phyloP scores from a whole-genome alignment of 2,113 vertebrate species.

The Larimichthys polyactis region DNA sequence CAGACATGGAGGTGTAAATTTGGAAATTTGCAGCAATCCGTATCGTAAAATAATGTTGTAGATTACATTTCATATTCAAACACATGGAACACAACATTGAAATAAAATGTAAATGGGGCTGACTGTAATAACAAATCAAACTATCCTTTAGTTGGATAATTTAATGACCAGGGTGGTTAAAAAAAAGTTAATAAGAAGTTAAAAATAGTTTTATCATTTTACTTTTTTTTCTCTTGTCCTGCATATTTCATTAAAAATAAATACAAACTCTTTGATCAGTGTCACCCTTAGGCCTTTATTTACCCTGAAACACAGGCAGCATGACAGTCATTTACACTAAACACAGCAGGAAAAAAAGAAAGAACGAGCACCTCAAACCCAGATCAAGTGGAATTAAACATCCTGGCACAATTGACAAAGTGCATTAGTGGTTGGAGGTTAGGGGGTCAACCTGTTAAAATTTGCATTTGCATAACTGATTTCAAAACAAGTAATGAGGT shows the following conservation, averaged over 20 bases:
- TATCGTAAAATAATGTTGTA: not conserved
- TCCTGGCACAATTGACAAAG: constrained; percentile 47
- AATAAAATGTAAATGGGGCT: not conserved
- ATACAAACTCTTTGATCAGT: constrained; percentile 51
- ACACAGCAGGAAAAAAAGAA: constrained; percentile 53
- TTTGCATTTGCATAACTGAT: constrained; percentile 83
- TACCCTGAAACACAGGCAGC: constrained; percentile 84
- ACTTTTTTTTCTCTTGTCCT: constrained; percentile 21
- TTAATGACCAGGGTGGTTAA: too few relatives aligned
- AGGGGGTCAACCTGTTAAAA: constrained; percentile 55
- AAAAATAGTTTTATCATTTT: not conserved
- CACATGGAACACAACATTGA: not conserved
- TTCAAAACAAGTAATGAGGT: constrained; percentile 50
- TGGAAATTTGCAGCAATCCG: not conserved
- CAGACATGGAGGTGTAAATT: not conserved
- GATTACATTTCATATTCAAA: not conserved
- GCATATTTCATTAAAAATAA: constrained; percentile 38
- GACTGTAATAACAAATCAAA: not conserved
- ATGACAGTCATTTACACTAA: constrained; percentile 79
- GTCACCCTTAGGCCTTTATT: constrained; percentile 77
- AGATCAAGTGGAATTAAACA: constrained; percentile 65
- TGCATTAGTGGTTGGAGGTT: constrained; percentile 35
- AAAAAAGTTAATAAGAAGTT: not conserved
- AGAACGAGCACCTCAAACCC: not conserved
- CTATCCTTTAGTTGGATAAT: too few relatives aligned